Percentiles rank a stretch among this genome's conserved stretches.
phyloP scores from a whole-genome alignment of 2,888 invertebrate species.

The Nephrocerus scutellatus region DNA sequence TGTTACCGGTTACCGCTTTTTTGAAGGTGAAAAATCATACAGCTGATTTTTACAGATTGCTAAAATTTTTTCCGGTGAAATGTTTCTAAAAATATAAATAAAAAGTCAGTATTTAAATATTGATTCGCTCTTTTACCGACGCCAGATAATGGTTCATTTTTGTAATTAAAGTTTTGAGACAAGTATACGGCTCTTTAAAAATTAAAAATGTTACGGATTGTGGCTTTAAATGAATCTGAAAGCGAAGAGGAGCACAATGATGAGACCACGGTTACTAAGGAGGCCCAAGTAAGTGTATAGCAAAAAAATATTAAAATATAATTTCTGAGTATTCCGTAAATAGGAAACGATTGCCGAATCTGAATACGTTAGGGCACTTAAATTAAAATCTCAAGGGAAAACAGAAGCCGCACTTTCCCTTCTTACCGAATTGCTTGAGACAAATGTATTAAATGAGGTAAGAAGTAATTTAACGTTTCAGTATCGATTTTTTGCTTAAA shows the following conservation, averaged over 20 bases:
- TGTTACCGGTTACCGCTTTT: no score
- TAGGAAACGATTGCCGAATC: constrained; percentile 30
- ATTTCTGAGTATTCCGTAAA: not conserved
- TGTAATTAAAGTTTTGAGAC: no score
- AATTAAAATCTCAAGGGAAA: constrained; percentile 25
- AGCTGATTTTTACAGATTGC: no score
- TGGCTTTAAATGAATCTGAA: constrained; percentile 27
- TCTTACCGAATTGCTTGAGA: constrained; percentile 25
- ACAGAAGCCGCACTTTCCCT: constrained; percentile 23
- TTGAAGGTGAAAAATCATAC: no score
- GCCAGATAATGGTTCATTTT: no score
- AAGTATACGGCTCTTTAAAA: no score
- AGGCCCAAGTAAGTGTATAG: constrained; percentile 24
- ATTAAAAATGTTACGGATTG: constrained; percentile 29
- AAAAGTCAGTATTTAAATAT: no score
- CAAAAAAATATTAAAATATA: not conserved
- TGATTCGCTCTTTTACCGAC: no score
- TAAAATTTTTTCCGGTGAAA: no score
- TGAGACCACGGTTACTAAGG: constrained; percentile 24
- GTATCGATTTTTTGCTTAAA: no score
- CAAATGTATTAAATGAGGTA: constrained; percentile 29
- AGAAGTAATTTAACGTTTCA: no score
- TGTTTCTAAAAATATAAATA: no score
- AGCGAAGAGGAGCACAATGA: constrained; percentile 19
- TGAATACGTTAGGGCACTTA: constrained; percentile 29